These are phyloP conservation scores for Tuberolachnus salignus DNA, from an alignment of 2,888 invertebrate species.

Conservation along the genomic window DNA sequence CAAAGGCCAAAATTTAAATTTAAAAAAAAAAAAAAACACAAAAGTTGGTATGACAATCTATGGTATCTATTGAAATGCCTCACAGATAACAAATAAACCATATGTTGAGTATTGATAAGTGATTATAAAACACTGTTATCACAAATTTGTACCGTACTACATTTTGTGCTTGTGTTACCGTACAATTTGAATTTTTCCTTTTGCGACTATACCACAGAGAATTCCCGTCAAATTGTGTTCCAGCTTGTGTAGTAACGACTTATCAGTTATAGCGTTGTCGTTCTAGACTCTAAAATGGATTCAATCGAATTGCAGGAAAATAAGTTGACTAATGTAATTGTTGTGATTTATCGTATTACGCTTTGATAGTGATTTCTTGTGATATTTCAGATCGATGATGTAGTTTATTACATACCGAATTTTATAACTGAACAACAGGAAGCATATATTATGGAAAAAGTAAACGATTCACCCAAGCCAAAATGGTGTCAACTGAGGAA, in stretches of 20 bases:
- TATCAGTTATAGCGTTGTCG: neutral
- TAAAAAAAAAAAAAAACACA: neutral
- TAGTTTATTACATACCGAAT: slow-evolving; percentile 82
- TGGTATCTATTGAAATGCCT: no score
- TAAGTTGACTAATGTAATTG: slow-evolving; percentile 21
- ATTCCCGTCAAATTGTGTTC: neutral
- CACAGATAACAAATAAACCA: no score
- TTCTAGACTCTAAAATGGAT: neutral
- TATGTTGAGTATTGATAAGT: no score
- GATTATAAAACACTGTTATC: neutral
- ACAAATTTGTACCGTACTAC: neutral
- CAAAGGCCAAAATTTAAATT: neutral
- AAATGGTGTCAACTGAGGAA: slow-evolving; percentile 95
- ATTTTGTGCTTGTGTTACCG: no score
- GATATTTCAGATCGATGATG: slow-evolving; percentile 67
- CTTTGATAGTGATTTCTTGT: neutral
- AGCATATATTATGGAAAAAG: slow-evolving; percentile 71
- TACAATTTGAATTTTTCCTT: neutral
- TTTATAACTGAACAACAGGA: slow-evolving; percentile 81
- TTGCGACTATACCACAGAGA: no score
- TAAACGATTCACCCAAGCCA: slow-evolving; percentile 84
- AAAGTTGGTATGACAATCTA: no score
- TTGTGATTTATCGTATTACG: neutral
- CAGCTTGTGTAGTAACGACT: neutral
- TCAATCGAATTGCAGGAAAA: neutral